phyloP scores from a whole-genome alignment of 2,888 invertebrate genomes.

The Andrena praecox region DNA sequence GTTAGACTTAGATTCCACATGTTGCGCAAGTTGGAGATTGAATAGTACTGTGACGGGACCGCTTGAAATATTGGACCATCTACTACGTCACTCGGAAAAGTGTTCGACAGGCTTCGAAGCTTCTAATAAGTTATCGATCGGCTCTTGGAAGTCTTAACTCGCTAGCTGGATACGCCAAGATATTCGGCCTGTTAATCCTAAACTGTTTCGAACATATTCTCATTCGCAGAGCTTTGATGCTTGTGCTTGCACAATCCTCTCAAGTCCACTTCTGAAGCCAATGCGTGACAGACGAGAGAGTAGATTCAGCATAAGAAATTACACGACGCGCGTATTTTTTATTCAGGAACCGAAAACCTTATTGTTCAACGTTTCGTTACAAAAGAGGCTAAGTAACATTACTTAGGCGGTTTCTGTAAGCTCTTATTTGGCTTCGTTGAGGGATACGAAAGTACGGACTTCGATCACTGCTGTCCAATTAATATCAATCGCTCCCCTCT shows the following conservation, averaged over 20 bases:
- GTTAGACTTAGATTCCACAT: too few species aligned
- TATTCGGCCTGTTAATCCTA: not conserved
- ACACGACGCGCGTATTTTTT: conserved; percentile 41
- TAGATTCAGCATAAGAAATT: conserved; percentile 41
- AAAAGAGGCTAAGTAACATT: conserved; percentile 43
- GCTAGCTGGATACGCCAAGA: not conserved
- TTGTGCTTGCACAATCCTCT: not conserved
- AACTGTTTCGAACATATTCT: not conserved
- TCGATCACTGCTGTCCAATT: conserved; percentile 7
- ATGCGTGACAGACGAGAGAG: conserved; percentile 3
- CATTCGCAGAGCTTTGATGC: conserved; percentile 3
- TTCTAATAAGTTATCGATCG: not conserved
- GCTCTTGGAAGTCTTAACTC: not conserved
- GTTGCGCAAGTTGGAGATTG: too few species aligned
- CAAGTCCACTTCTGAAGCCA: not conserved
- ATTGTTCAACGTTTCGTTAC: conserved; percentile 44
- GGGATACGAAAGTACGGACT: conserved; percentile 35
- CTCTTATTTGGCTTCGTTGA: conserved; percentile 62
- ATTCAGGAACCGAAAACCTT: conserved; percentile 59
- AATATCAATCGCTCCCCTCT: not conserved
- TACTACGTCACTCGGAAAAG: too few species aligned
- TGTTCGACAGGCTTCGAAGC: not conserved
- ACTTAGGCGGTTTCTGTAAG: conserved; percentile 53
- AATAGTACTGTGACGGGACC: too few species aligned
- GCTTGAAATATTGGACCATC: too few species aligned